Base-by-base conservation (phyloP, 2,113 vertebrate species). In the Mormyrus iriodes region DNA sequence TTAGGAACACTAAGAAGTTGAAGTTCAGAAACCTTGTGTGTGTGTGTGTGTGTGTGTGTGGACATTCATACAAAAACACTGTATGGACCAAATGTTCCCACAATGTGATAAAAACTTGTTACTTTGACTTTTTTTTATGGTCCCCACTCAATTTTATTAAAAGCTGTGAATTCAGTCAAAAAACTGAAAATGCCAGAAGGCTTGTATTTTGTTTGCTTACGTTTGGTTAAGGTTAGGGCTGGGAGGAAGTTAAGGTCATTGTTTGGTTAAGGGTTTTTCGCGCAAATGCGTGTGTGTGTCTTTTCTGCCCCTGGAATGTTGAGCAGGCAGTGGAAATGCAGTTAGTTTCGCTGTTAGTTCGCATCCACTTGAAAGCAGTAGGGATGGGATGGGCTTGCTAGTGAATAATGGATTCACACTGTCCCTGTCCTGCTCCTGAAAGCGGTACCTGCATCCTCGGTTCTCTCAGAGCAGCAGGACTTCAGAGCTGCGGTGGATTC, bases 321-420 rank as follows among this genome's bases (percentile, higher is more conserved):
- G 89, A 76, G 46, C 49, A 91, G 55, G 91, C 76, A 91, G 89
- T 87, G 82, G 89, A 49, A 88, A 88, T 69, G 53, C 61, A 65
- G 79, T 92, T 91, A 91, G 90, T 51, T 84, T 87, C 53, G 39
- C 82, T 79, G 87, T 76, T 88, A 53, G 83, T 88, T 69, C 73
- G 69, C 31, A 79, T 89, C 12, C 35, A 89, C 21, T 88, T 52
- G 79, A 86, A 51, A 86, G 44, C 42, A 88, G 76, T 86, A 12
- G 82, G 87, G 85, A 79, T 52, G 58, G 35, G 3, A 65, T 15
- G 84, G 24, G 24, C 51, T 52, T n/a, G n/a, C 79, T 89, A 88
- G 31, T 4, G n/a, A 79, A 79, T 35, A 19, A 42, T 42, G 35
- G 39, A 86, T 27, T 73, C n/a, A 55, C 48, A 52, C 24, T 27